A percentile compares a stretch with the other conserved stretches of the same genome.
Evolutionary conservation across 2,797 vertebrate genomes (phyloP).

Genomic region (Nyctalus aviator): DNA sequence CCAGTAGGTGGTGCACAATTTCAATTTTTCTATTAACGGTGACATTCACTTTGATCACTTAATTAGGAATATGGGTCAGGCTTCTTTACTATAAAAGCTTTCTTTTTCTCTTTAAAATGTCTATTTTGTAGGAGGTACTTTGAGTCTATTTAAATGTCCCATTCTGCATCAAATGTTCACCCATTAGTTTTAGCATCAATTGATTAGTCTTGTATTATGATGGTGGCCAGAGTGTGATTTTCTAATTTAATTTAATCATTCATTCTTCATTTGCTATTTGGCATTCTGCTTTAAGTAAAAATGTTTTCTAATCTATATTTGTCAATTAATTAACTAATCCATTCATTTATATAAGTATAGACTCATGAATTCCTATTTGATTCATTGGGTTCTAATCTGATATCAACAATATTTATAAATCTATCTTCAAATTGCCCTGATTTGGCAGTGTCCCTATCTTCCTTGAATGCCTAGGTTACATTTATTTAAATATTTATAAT

Average conservation of each 20-base stretch:
- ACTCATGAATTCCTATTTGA: not conserved
- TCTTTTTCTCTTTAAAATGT: not conserved
- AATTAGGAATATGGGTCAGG: not conserved
- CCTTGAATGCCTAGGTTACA: not conserved
- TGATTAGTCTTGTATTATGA: not conserved
- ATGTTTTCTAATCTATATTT: not conserved
- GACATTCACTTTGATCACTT: not conserved
- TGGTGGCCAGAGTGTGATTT: not conserved
- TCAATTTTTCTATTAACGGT: conserved; percentile 3
- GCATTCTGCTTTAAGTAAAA: not conserved
- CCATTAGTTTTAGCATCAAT: not conserved
- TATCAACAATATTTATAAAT: not conserved
- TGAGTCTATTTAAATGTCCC: not conserved
- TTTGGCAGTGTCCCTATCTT: not conserved
- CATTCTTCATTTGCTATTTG: not conserved
- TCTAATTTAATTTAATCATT: not conserved
- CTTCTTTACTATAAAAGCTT: not conserved
- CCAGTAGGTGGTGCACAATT: not conserved
- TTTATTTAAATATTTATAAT: not conserved
- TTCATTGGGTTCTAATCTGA: not conserved
- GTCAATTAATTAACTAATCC: not conserved
- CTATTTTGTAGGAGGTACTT: not conserved
- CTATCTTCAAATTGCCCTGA: not conserved
- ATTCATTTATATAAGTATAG: not conserved
- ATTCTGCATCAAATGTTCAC: not conserved